Evolutionary conservation across 2,888 invertebrate genomes (phyloP).

Genomic region (Ligdia adustata): DNA sequence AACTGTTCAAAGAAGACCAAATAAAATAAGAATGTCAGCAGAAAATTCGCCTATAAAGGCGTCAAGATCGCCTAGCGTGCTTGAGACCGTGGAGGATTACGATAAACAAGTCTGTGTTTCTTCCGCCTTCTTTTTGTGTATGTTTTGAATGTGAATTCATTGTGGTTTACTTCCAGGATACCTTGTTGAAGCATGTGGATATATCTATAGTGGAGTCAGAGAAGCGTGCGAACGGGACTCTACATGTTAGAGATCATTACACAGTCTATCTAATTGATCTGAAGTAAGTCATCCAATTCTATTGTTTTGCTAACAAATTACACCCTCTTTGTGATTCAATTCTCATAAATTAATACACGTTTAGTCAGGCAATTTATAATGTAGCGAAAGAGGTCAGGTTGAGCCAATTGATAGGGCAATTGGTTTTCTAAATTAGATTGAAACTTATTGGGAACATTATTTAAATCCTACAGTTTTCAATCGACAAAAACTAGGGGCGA

Average conservation of each 20-base stretch:
- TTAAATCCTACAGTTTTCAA: neutral
- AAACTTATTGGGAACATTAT: too few species aligned
- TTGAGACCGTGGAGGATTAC: conserved; percentile 68
- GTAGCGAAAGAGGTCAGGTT: conserved; percentile 10
- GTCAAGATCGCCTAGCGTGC: conserved; percentile 57
- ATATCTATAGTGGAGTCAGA: conserved; percentile 91
- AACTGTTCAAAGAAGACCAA: conserved; percentile 7
- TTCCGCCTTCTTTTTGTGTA: conserved; percentile 62
- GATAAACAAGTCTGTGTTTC: conserved; percentile 63
- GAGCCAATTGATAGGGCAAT: conserved; percentile 16
- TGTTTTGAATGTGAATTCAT: conserved; percentile 18
- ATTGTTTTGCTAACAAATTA: conserved; percentile 56
- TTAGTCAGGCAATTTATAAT: conserved; percentile 12
- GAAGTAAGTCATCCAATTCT: conserved; percentile 82
- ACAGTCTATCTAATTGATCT: conserved; percentile 91
- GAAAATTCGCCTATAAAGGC: conserved; percentile 63
- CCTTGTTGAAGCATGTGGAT: conserved; percentile 88
- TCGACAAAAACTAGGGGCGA: too few species aligned
- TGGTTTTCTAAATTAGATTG: conserved; percentile 8
- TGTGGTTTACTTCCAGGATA: conserved; percentile 76
- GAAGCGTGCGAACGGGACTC: conserved; percentile 89
- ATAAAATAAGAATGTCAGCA: conserved; percentile 53
- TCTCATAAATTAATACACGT: conserved; percentile 33
- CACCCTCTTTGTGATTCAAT: conserved; percentile 42
- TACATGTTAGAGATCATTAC: conserved; percentile 90